Base-by-base conservation (phyloP, 2,888 invertebrate species). In the Poecilus cupreus region DNA sequence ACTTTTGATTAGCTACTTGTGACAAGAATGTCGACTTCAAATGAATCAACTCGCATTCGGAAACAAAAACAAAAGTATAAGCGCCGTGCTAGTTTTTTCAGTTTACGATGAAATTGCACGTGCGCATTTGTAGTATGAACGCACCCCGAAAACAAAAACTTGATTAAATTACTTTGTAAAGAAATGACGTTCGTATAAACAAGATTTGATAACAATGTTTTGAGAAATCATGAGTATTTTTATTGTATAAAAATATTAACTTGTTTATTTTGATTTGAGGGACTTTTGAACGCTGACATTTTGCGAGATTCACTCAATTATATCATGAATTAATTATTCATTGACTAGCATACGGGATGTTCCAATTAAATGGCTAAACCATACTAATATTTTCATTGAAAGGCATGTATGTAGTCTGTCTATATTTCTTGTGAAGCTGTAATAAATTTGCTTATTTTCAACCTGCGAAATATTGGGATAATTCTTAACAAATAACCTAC, bases 71-170 rank as follows among this genome's bases (percentile, higher is more conserved):
- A 79, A 79, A 70, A 79, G 13, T 68, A 32, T 16, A 57, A 70
- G 79, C 79, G 79, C 79, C 79, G 32, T 79, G 54, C 79, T 51
- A 79, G 57, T 79, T 79, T 79, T 79, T 79, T 26, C 49, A 16
- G 16, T 11, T 49, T 49, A 16, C 49, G 5, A 16, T 43, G 43
- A 43, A 43, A 43, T 43, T 43, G 43, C 32, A 32, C 3, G 10
- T 3, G 43, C 43, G 43, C 22, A 11, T 6, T 54, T 18, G 10
- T 49, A n/a, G 10, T 49, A n/a, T 49, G 16, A 49, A 16, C 49
- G 49, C 2, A 49, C 4, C n/a, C 49, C n/a, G n/a, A 16, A 32
- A 49, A 10, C 54, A 54, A 54, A 54, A 54, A 54, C 18, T 18
- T 54, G 54, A 54, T 54, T 54, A 54, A 20, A 18, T 54, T 54